Evolutionary conservation across 2,888 invertebrate genomes (phyloP), one percentile per base, ranked within the genome.

Genomic region (Cremastinae sp.): DNA sequence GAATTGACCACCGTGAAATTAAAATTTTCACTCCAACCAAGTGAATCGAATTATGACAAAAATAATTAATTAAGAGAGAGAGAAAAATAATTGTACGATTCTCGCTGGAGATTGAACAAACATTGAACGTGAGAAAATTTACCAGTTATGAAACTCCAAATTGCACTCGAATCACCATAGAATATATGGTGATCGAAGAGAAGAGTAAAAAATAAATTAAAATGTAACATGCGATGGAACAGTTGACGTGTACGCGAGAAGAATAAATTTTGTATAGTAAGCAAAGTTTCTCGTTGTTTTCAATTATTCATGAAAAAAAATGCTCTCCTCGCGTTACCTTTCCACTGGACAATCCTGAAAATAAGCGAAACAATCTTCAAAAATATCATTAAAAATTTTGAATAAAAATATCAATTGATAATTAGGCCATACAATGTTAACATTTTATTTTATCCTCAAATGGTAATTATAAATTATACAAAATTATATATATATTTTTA

Each of bases 401-500:
- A 58, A 41, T 14, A 20, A 49, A 10, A 74, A 72, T 68, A 53
- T 36, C 16, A 68, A 71, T 70, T 70, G 34, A 66, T 43, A 49
- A 77, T 82, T 83, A 85, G 84, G 83, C 83, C 84, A 83, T 85
- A 85, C 82, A 85, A 79, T 84, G 79, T 85, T 83, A 86, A 86
- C 84, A 84, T 84, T 85, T 85, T 85, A 85, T 85, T 78, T 85
- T 80, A 80, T 83, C 81, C 79, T 83, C 72, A 82, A 80, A 75
- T 82, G 80, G 82, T 82, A 84, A 86, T 86, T 85, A 86, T 84
- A 85, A 86, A 86, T 86, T 85, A 86, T 86, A 85, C 84, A 86
- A 86, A 85, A 86, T 85, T 84, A 86, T 84, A 84, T 85, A 80
- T 79, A 59, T 79, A 68, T 75, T 28, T 75, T 64, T 74, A 28